Evolutionary conservation across 2,113 vertebrate species (phyloP), one percentile per base, ranked within the genome.

Genomic region (Reinhardtius hippoglossoides): DNA sequence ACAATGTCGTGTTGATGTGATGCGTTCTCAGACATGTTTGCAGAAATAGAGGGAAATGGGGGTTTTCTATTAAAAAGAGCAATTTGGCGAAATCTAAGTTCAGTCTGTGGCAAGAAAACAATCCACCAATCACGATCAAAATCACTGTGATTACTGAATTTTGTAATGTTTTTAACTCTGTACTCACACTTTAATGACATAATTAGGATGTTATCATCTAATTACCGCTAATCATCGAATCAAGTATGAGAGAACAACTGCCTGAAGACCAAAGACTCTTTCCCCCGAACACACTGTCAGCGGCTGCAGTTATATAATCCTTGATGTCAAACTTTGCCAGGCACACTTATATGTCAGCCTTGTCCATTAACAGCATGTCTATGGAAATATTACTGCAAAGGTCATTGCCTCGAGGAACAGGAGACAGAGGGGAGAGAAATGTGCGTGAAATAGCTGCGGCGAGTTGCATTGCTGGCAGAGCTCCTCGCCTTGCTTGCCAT

Each of bases 341-440:
- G 83, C 83, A 64, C 67, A 74, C 78, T 88, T 91, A 87, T 90
- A 92, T 89, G 91, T 88, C 91, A 92, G 82, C 82, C 78, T 80
- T 88, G 91, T 91, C 90, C 85, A 91, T 93, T 93, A 93, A 92
- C 88, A 88, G 78, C 90, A 86, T 87, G 89, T 93, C 89, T 89
- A 79, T 89, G 88, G 85, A 93, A 92, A 91, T 92, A 91, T 91
- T 91, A 85, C 90, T 90, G 89, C 87, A 93, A 93, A 93, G 91
- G 91, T 93, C 91, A 93, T 48, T 78, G 90, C 90, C 89, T 92
- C 56, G 14, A 89, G 91, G 79, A 90, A 80, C 62, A 63, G 72
- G 20, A 88, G 88, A 85, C 75, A 85, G 84, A 87, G 71, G 74
- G 70, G 87, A 87, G 80, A 69, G 78, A 80, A 88, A 91, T 86